phyloP scores from a whole-genome alignment of 2,797 vertebrate genomes.

The Crenichthys baileyi region DNA sequence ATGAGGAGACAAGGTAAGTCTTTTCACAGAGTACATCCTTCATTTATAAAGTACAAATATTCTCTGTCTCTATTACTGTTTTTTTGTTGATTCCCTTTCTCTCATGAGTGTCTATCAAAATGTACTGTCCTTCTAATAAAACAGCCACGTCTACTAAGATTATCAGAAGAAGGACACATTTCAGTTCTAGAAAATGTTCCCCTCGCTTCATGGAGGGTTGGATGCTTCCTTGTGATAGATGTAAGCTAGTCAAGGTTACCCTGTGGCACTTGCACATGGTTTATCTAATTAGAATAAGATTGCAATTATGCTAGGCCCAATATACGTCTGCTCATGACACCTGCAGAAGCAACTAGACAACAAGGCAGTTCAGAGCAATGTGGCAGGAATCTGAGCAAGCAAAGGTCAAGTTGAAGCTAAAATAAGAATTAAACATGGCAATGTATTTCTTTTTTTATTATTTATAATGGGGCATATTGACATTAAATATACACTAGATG shows the following conservation, averaged over 20 bases:
- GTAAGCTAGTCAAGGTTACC: conserved; percentile 56
- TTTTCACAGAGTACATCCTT: conserved; percentile 19
- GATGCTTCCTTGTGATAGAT: conserved; percentile 47
- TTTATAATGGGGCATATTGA: neutral
- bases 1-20: conserved; percentile 51
- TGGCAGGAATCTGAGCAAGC: neutral
- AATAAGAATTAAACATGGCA: neutral
- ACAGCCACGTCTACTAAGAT: conserved; percentile 39
- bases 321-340: conserved; percentile 29
- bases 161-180: conserved; percentile 54
- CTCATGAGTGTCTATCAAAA: conserved; percentile 68
- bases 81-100: conserved; percentile 49
- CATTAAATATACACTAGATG: neutral
- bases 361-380: conserved; percentile 15
- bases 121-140: conserved; percentile 56
- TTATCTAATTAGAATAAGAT: conserved; percentile 61
- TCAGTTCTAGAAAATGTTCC: conserved; percentile 52
- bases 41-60: conserved; percentile 45
- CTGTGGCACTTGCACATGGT: conserved; percentile 48
- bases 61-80: conserved; percentile 17
- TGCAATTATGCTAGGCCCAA: conserved; percentile 50
- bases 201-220: conserved; percentile 50
- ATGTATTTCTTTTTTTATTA: neutral
- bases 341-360: conserved; percentile 13
- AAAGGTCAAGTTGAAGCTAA: conserved; percentile 1